Conservation (phyloP, 2,797 vertebrate genomes). For the Premnoplex brunnescens region DNA sequence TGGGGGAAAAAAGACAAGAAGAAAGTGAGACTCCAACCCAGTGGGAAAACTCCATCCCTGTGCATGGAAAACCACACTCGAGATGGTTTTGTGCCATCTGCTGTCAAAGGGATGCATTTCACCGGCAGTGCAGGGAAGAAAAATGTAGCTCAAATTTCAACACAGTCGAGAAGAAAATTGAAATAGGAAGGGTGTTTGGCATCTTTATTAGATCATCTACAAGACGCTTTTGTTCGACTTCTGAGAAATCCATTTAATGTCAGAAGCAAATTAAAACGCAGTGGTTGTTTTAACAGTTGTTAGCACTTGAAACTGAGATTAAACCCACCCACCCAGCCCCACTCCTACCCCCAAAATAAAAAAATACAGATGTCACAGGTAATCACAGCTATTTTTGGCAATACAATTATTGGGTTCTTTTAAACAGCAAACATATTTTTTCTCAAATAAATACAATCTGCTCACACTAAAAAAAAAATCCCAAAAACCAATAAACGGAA, state of each 20-base stretch:
- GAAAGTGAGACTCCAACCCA: neutral
- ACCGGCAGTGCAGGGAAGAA: neutral
- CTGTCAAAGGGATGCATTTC: conserved; percentile 15
- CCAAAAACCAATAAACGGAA: conserved; percentile 6
- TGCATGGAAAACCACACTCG: fast-evolving
- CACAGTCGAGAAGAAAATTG: fast-evolving
- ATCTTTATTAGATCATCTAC: neutral
- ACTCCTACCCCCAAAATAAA: neutral
- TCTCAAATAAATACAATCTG: conserved; percentile 66
- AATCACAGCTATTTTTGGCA: conserved; percentile 52
- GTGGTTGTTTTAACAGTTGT: conserved; percentile 1
- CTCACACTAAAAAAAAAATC: conserved; percentile 26
- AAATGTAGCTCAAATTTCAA: fast-evolving
- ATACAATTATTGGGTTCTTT: conserved; percentile 14
- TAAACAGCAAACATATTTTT: conserved; percentile 28
- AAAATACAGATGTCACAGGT: conserved; percentile 43
- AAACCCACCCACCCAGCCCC: conserved; percentile 10
- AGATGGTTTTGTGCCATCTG: conserved; percentile 47
- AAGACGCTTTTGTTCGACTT: neutral
- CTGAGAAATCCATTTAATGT: conserved; percentile 27
- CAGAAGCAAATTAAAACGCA: conserved; percentile 26
- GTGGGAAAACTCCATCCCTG: neutral
- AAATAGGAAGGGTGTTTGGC: neutral
- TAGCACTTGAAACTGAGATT: conserved; percentile 12
- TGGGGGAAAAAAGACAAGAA: neutral